Percentiles rank a stretch among this genome's conserved stretches.
Conservation (phyloP, 35 echinoderm and acorn worm genomes). For the Heliocidaris erythrogramma region DNA sequence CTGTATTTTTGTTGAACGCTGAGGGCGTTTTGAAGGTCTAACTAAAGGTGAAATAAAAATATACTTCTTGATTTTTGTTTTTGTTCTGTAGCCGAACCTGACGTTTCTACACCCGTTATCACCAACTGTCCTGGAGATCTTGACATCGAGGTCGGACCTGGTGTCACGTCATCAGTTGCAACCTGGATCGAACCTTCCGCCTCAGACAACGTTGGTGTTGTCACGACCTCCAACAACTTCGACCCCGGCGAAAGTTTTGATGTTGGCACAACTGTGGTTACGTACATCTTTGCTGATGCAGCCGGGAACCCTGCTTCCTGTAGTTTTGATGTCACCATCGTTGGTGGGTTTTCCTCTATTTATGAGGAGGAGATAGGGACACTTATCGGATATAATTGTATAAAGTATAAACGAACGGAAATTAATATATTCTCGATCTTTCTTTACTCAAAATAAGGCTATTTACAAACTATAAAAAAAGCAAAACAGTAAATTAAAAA, state of each 20-base stretch:
- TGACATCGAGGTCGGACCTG: not conserved
- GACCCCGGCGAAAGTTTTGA: constrained; percentile 29
- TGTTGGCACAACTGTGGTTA: constrained; percentile 40
- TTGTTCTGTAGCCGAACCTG: constrained; percentile 2
- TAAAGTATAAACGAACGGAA: no score
- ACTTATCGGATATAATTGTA: no score
- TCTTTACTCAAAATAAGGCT: no score
- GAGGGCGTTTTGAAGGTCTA: no score
- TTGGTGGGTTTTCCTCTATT: not conserved
- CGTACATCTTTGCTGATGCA: constrained; percentile 50
- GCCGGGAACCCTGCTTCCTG: constrained; percentile 41
- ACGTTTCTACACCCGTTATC: constrained; percentile 52
- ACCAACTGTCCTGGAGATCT: constrained; percentile 42
- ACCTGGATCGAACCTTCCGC: constrained; percentile 67
- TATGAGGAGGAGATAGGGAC: not conserved
- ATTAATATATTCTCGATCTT: no score
- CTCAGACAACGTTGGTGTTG: constrained; percentile 49
- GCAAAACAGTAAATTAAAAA: no score
- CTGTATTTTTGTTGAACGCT: no score
- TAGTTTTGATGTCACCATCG: constrained; percentile 51
- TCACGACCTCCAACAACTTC: not conserved
- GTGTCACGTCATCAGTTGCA: not conserved
- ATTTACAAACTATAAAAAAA: no score
- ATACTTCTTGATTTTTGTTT: not conserved
- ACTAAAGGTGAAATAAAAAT: no score